Percentiles rank a stretch among this genome's conserved stretches.
These are phyloP conservation scores for Sialis fuliginosa DNA, from an alignment of 2,888 invertebrate species.

Conservation along the genomic window DNA sequence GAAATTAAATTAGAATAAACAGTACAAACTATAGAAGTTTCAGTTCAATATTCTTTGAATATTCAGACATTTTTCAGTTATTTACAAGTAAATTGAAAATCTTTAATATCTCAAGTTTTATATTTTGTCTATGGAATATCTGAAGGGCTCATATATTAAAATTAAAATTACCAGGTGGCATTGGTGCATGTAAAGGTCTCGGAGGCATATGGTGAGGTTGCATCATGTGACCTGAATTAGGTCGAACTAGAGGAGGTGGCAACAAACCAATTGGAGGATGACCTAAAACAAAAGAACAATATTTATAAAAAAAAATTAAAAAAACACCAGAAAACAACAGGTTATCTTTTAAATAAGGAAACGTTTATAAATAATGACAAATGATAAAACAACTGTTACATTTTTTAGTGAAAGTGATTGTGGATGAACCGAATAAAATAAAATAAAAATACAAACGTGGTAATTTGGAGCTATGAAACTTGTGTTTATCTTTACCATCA, in stretches of 20 bases:
- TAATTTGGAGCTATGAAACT: not conserved
- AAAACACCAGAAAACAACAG: not conserved
- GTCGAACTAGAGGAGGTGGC: conserved; percentile 15
- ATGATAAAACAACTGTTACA: not conserved
- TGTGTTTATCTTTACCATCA: conserved; percentile 1
- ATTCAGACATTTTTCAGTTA: no score
- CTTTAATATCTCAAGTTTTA: no score
- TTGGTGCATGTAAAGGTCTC: conserved; percentile 12
- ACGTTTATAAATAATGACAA: no score
- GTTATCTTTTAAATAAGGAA: not conserved
- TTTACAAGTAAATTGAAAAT: no score
- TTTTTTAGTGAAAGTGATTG: not conserved
- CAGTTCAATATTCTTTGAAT: no score
- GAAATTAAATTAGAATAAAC: no score
- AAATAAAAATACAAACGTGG: not conserved
- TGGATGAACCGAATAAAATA: not conserved
- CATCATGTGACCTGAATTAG: conserved; percentile 12
- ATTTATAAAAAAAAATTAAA: not conserved
- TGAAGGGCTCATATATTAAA: not conserved
- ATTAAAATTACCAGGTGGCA: conserved; percentile 10
- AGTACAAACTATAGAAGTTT: no score
- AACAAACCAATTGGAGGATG: conserved; percentile 6
- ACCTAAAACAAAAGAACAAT: not conserved
- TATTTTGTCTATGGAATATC: no score
- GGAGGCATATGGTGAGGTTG: conserved; percentile 9